These are phyloP conservation scores for Beroe forskalii DNA, from an alignment of 37 sponge, comb jelly and placozoan genomes.

Conservation along the genomic window DNA sequence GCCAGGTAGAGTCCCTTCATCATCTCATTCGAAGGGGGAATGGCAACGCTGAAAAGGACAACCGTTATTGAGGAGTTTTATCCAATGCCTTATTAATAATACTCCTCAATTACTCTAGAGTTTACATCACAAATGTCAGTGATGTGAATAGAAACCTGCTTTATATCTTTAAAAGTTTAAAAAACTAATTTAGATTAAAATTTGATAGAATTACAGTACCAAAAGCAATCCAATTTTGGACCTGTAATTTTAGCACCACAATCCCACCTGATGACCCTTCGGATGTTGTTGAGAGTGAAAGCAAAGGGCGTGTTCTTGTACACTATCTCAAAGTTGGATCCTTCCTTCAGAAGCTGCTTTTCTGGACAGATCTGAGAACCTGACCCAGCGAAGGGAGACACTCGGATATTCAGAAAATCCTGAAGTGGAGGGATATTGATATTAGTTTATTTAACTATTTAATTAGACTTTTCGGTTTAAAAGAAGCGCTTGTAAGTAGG, in stretches of 20 bases:
- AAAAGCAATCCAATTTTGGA: too few species aligned
- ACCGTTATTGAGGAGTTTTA: not conserved
- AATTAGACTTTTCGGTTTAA: too few species aligned
- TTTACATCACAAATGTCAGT: too few species aligned
- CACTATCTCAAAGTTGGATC: not conserved
- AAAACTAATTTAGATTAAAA: not conserved
- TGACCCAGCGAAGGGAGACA: constrained; percentile 34
- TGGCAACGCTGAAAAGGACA: not conserved
- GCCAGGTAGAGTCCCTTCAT: not conserved
- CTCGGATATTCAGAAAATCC: not conserved
- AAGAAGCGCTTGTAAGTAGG: too few species aligned
- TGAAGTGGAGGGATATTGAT: not conserved
- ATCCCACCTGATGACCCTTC: not conserved
- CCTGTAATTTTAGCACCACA: too few species aligned
- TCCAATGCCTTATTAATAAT: too few species aligned
- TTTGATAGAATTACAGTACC: not conserved
- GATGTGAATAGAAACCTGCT: not conserved
- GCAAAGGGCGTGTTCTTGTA: constrained; percentile 57
- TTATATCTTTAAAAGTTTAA: not conserved
- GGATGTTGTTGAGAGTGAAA: not conserved
- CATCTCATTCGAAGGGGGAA: not conserved
- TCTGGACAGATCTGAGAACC: not conserved
- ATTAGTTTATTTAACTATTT: too few species aligned
- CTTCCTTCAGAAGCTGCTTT: not conserved
- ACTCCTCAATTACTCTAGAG: too few species aligned